Conservation (phyloP, 2,888 invertebrate genomes). For the Margaritifera margaritifera region DNA sequence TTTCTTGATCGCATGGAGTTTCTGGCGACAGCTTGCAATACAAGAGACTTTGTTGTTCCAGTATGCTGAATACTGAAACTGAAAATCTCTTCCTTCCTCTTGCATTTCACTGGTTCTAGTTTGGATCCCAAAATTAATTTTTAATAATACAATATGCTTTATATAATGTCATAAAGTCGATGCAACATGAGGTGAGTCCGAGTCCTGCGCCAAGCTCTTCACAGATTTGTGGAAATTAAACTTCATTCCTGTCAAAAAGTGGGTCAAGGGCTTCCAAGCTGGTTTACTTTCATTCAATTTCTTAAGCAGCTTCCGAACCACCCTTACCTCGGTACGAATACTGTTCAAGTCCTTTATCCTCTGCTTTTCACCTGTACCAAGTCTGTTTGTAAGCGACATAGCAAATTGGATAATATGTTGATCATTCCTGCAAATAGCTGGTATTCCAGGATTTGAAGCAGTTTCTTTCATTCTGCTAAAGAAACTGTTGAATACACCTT, state of each 20-base stretch:
- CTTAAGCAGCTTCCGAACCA: constrained; percentile 11
- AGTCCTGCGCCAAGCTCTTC: neutral
- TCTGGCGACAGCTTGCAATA: constrained; percentile 2
- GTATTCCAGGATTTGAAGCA: constrained; percentile 16
- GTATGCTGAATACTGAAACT: constrained; percentile 1
- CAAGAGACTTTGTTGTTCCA: constrained; percentile 5
- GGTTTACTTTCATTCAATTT: constrained; percentile 7
- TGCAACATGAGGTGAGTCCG: neutral
- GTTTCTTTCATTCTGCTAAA: constrained; percentile 25
- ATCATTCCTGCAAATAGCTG: constrained; percentile 10
- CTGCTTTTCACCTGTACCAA: constrained; percentile 18
- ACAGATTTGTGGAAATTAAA: neutral
- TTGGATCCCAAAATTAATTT: constrained; percentile 1
- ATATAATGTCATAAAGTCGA: constrained; percentile 6
- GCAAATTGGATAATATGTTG: constrained; percentile 18
- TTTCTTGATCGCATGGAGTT: neutral
- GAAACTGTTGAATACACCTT: neutral
- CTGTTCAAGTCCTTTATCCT: constrained; percentile 21
- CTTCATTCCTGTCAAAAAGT: neutral
- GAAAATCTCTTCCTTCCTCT: neutral
- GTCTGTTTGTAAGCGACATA: constrained; percentile 4
- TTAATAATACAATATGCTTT: constrained; percentile 5
- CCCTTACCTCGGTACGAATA: constrained; percentile 19
- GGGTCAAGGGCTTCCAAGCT: neutral
- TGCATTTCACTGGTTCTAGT: neutral